Evolutionary conservation across 2,113 vertebrate genomes (phyloP), one percentile per base, ranked within the genome.

Genomic region (Tachysurus vachellii): DNA sequence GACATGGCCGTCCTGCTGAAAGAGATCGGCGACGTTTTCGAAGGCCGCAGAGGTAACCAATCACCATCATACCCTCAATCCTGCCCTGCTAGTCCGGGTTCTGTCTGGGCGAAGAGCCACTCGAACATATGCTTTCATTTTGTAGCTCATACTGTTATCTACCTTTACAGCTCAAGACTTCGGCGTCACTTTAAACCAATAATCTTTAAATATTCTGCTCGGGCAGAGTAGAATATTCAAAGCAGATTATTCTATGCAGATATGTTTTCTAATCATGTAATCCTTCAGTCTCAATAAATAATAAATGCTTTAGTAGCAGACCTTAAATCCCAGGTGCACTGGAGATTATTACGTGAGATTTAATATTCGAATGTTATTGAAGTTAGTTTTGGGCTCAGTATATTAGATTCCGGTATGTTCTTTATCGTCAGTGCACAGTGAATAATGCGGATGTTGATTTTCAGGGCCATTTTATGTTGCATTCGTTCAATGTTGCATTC

Each of bases 1-100:
- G 98, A 99, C 93, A 97, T 99, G 97, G 96, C 96, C 42, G 89
- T 96, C 73, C 93, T 99, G 85, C 93, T 99, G 64, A 94, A 96
- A 89, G 98, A 99, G 94, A 98, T 99, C 93, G 97, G 92, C 54
- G 98, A 99, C 66, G 95, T 98, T 70, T 98, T 98, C 88, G 97
- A 98, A 93, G 98, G 98, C 89, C 96, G 96, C 90, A 95, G 97
- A 97, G 98, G 98, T 99, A 92, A 91, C 31, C 31, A 1, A 28
- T 47, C 19, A 36, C 13, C 50, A n/a, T 31, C 54, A 28, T 31
- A 79, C 50, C 14, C 7, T 54, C 26, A 56, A 4, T 77, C 50
- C 50, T 54, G 12, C 26, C 73, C 13, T 76, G 23, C 23, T 16
- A 47, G 42, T 26, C 44, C 26, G 0, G 19, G 71, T 50, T 47